Percentiles rank a stretch among this genome's conserved stretches.
phyloP scores from a whole-genome alignment of 2,113 vertebrate species.

The Pteruthius melanotis region DNA sequence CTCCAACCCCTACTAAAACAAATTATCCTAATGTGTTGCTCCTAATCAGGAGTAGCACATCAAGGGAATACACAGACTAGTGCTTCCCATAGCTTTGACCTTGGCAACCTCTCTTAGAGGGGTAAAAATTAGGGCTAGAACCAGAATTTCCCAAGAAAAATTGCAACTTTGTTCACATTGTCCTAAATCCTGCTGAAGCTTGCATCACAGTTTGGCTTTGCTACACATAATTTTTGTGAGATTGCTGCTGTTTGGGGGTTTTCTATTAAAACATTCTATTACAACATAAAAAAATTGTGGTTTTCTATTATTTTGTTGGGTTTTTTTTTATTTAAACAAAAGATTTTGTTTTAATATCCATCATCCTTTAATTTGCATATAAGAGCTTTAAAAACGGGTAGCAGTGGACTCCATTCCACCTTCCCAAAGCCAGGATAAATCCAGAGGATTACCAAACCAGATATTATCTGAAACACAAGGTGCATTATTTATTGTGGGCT shows the following conservation, averaged over 20 bases:
- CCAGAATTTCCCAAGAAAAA: not conserved
- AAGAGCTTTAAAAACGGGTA: not conserved
- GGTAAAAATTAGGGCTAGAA: not conserved
- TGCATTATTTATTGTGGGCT: not conserved
- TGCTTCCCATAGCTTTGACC: not conserved
- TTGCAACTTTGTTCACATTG: not conserved
- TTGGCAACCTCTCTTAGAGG: not conserved
- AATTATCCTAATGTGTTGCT: not conserved
- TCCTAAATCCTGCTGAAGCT: not conserved
- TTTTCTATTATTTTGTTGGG: too few species aligned
- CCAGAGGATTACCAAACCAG: not conserved
- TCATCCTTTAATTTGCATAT: not conserved
- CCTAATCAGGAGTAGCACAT: not conserved
- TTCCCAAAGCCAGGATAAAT: not conserved
- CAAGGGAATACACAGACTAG: not conserved
- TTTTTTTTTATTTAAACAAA: too few species aligned
- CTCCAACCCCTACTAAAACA: not conserved
- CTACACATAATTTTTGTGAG: not conserved
- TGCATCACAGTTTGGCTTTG: not conserved
- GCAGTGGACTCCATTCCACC: not conserved
- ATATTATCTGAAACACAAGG: not conserved
- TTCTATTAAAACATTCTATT: too few species aligned
- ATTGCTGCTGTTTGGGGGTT: rapidly evolving
- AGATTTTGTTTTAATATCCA: not conserved
- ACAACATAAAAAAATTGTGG: too few species aligned